These are phyloP conservation scores for Colossoma macropomum DNA, from an alignment of 2,113 vertebrate species.

Conservation along the genomic window DNA sequence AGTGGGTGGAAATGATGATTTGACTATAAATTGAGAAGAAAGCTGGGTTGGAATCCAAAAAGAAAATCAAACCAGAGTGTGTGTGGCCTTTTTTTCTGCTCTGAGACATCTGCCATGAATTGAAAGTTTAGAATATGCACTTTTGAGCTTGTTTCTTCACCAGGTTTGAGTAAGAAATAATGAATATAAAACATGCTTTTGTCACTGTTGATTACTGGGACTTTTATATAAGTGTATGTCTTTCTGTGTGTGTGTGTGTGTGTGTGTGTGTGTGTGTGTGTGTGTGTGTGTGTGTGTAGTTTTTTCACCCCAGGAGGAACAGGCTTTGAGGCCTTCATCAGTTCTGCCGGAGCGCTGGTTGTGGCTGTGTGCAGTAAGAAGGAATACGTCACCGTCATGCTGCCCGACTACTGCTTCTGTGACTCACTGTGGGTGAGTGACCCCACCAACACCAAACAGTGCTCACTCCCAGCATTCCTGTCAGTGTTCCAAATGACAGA, in stretches of 20 bases:
- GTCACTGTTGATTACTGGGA: background rate
- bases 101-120: too few species aligned
- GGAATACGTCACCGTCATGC: conserved; percentile 94
- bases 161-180: too few species aligned
- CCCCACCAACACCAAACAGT: background rate
- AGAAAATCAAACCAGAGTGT: too few species aligned
- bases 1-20: too few species aligned
- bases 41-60: too few species aligned
- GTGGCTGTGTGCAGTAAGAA: conserved; percentile 97
- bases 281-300: conserved; percentile 71
- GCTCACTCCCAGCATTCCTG: background rate
- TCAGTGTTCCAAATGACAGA: background rate
- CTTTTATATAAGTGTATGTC: background rate
- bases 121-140: too few species aligned
- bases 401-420: conserved; percentile 95
- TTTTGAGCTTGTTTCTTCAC: too few species aligned
- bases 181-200: too few species aligned
- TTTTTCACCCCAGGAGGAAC: conserved; percentile 93
- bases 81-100: too few species aligned
- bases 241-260: background rate
- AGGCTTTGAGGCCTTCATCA: conserved; percentile 96
- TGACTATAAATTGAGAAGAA: too few species aligned
- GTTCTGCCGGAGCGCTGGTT: conserved; percentile 85
- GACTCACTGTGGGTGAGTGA: conserved; percentile 94
- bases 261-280: background rate